Percentiles rank a stretch among this genome's conserved stretches.
These are phyloP conservation scores for Amblyteles armatorius DNA, from an alignment of 2,888 invertebrate genomes.

Conservation along the genomic window DNA sequence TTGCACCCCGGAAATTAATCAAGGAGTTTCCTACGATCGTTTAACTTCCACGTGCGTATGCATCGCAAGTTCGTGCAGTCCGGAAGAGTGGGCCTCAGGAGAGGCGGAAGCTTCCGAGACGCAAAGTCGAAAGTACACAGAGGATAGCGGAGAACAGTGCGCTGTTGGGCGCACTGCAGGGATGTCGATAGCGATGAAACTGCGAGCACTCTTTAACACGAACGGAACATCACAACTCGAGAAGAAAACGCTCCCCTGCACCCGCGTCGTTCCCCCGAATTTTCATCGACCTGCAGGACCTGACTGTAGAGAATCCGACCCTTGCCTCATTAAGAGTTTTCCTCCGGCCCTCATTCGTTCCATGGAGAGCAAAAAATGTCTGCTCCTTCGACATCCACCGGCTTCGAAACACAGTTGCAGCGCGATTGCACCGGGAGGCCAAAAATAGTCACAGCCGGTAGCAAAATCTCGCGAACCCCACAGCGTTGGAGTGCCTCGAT, in stretches of 20 bases:
- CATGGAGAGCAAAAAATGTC: neutral
- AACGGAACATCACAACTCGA: neutral
- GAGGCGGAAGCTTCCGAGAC: neutral
- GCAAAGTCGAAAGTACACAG: conserved; percentile 6
- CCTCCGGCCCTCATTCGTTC: neutral
- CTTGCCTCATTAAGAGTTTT: neutral
- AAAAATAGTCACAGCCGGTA: conserved; percentile 2
- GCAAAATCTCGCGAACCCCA: conserved; percentile 12
- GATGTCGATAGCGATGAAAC: neutral
- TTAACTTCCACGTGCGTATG: neutral
- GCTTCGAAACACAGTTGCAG: neutral
- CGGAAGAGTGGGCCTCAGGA: neutral
- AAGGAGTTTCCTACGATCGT: conserved; percentile 26
- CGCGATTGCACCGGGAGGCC: neutral
- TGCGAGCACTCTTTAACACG: neutral
- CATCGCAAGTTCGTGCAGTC: neutral
- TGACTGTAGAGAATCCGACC: too few species aligned
- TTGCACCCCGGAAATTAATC: conserved; percentile 45
- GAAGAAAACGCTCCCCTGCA: neutral
- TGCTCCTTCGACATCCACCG: neutral
- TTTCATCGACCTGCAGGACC: neutral
- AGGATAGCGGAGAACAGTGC: too few species aligned
- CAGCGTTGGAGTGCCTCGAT: neutral
- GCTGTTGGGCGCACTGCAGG: too few species aligned
- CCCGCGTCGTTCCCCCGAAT: neutral